These are phyloP conservation scores for Caenorhabditis sinica DNA, from an alignment of 2,888 invertebrate species.

Conservation along the genomic window DNA sequence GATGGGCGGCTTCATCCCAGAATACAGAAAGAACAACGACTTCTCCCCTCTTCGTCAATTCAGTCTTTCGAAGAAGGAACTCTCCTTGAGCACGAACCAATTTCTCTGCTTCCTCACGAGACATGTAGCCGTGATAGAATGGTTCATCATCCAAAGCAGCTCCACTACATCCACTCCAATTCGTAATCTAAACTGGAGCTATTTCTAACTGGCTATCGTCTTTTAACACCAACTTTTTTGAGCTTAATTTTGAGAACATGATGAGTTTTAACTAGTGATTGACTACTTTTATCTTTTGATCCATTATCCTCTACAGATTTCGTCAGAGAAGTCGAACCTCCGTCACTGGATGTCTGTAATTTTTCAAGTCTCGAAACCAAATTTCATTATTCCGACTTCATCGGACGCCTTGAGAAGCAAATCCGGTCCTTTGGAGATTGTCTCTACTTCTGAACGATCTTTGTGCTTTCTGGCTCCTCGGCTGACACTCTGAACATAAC, in stretches of 20 bases:
- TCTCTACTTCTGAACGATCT: constrained; percentile 35
- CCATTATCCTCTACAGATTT: constrained; percentile 41
- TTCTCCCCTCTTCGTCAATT: constrained; percentile 54
- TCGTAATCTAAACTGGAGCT: constrained; percentile 47
- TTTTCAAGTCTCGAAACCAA: background rate
- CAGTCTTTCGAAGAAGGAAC: constrained; percentile 72
- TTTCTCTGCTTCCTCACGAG: constrained; percentile 68
- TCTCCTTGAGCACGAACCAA: constrained; percentile 64
- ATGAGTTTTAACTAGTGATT: constrained; percentile 32
- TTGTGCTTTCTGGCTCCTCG: constrained; percentile 13
- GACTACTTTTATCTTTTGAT: constrained; percentile 34
- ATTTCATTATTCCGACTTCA: constrained; percentile 16
- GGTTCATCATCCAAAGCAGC: constrained; percentile 72
- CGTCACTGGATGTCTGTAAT: constrained; percentile 39
- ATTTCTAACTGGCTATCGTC: background rate
- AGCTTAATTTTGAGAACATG: constrained; percentile 53
- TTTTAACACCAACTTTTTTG: constrained; percentile 34
- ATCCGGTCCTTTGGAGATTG: constrained; percentile 30
- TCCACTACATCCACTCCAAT: constrained; percentile 63
- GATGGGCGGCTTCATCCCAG: constrained; percentile 60
- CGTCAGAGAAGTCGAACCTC: constrained; percentile 30
- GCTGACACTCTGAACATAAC: constrained; percentile 35
- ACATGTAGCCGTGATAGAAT: constrained; percentile 76
- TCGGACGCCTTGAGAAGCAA: constrained; percentile 38
- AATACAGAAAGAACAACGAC: constrained; percentile 66